Conservation (phyloP, 2,113 vertebrate species). For the Sitta europaea region DNA sequence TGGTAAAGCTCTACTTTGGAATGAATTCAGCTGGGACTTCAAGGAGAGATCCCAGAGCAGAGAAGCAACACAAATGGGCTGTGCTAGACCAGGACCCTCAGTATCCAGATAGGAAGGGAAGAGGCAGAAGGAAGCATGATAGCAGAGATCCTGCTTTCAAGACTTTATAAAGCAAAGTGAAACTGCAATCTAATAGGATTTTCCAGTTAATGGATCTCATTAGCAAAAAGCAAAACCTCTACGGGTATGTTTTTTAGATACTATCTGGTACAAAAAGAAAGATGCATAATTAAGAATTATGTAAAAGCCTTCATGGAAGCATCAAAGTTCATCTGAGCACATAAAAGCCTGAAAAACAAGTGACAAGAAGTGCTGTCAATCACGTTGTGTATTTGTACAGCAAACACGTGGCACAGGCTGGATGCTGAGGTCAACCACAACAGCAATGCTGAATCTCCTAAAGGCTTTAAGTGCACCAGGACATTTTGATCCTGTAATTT, state of each 20-base stretch:
- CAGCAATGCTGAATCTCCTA: not conserved
- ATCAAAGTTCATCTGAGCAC: not conserved
- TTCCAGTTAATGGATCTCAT: conserved; percentile 3
- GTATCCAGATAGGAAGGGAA: not conserved
- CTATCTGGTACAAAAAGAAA: not conserved
- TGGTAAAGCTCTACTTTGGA: not conserved
- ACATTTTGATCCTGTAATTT: not conserved
- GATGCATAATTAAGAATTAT: not conserved
- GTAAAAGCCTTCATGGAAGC: not conserved
- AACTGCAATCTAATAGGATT: not conserved
- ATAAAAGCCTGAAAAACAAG: not conserved
- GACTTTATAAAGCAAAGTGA: not conserved
- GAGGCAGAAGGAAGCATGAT: not conserved
- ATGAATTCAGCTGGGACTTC: not conserved
- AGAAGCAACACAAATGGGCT: not conserved
- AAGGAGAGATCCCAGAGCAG: not conserved
- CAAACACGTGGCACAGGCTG: not conserved
- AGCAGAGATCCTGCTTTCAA: not conserved
- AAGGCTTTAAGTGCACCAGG: not conserved
- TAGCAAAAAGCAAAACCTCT: conserved; percentile 5
- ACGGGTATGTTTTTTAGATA: not conserved
- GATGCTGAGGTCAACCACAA: not conserved
- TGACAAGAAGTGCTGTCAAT: not conserved
- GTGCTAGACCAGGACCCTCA: not conserved
- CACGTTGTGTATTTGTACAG: not conserved